Conservation (phyloP, 1,140 invertebrate genomes). For the Tetramorium simillimum region DNA sequence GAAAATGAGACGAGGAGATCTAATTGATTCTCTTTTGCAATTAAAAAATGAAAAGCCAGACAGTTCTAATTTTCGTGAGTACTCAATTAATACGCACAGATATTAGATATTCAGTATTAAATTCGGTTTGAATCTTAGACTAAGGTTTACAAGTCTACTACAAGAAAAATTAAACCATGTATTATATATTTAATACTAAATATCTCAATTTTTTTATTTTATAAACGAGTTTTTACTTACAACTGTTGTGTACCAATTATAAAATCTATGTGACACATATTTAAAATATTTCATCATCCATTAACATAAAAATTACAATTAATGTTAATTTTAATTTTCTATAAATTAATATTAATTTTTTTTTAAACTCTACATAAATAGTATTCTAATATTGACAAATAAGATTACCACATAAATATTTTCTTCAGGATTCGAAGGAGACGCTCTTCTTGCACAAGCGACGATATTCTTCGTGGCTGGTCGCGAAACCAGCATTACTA, state of each 20-base stretch:
- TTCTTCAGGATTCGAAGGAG: conserved; percentile 66
- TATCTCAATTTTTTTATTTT: not conserved
- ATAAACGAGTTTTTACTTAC: not conserved
- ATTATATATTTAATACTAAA: not conserved
- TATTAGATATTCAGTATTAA: not conserved
- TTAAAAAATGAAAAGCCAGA: conserved; percentile 79
- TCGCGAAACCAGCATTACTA: conserved; percentile 85
- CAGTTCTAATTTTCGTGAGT: conserved; percentile 77
- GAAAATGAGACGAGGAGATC: conserved; percentile 78
- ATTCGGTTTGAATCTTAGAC: not conserved
- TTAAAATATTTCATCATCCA: not conserved
- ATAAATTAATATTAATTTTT: not conserved
- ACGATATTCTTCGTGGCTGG: conserved; percentile 84
- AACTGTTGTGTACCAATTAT: not conserved
- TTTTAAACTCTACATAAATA: not conserved
- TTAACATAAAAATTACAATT: not conserved
- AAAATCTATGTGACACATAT: not conserved
- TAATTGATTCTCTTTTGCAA: conserved; percentile 81
- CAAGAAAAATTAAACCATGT: not conserved
- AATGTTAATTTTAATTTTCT: too few relatives aligned
- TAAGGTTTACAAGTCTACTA: not conserved
- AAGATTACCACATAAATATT: not conserved
- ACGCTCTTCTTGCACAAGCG: conserved; percentile 74
- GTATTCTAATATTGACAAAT: not conserved
- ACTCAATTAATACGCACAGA: not conserved